A percentile compares a stretch with the other conserved stretches of the same genome.
Evolutionary conservation across 2,113 vertebrate genomes (phyloP).

Genomic region (Toxotes jaculatrix): DNA sequence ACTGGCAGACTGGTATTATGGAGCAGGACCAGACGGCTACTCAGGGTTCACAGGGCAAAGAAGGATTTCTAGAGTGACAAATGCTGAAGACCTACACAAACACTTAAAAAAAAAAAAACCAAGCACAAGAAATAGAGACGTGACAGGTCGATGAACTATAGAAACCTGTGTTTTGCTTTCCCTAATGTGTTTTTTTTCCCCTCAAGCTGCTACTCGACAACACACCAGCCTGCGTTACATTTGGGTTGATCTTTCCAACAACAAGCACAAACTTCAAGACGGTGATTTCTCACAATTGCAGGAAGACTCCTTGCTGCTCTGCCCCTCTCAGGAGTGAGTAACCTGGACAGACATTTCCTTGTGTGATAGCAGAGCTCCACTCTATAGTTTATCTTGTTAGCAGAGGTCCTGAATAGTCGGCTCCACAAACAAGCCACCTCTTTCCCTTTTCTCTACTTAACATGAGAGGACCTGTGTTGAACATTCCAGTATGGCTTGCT

Average conservation of each 20-base stretch:
- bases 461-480: conserved; percentile 4
- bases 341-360: conserved; percentile 75
- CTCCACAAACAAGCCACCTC: conserved; percentile 56
- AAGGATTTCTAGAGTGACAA: background rate
- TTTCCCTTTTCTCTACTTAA: conserved; percentile 15
- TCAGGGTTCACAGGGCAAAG: background rate
- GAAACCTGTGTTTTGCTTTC: conserved; percentile 11
- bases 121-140: background rate
- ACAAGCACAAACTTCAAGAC: conserved; percentile 41
- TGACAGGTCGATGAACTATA: no score
- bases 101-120: background rate
- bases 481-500: conserved; percentile 38
- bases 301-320: conserved; percentile 70
- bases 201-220: background rate
- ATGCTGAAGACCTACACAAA: background rate
- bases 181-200: conserved; percentile 20
- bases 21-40: background rate
- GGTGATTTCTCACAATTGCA: conserved; percentile 79
- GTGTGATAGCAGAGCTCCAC: conserved; percentile 53
- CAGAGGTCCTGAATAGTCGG: conserved; percentile 45
- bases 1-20: background rate
- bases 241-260: conserved; percentile 40
- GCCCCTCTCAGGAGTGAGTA: conserved; percentile 46
- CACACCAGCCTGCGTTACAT: background rate
- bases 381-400: conserved; percentile 45